phyloP scores from a whole-genome alignment of 1,140 invertebrate genomes.

The Notospermus geniculatus region DNA sequence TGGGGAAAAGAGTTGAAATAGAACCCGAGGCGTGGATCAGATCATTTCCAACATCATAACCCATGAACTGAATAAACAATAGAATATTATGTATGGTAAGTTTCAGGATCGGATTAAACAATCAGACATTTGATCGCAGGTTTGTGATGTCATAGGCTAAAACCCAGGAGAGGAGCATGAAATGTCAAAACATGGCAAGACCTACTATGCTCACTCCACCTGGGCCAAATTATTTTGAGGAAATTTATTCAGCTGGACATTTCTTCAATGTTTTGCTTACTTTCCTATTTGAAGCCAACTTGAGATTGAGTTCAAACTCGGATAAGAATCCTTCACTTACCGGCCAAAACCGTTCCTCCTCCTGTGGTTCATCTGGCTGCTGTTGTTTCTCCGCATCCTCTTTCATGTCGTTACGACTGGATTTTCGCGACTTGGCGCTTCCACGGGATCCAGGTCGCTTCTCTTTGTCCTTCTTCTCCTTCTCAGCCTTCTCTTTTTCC shows the following conservation, averaged over 20 bases:
- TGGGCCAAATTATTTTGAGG: too few relatives aligned
- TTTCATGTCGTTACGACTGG: conserved; percentile 23
- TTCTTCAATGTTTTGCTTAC: background rate
- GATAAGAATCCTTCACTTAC: conserved; percentile 15
- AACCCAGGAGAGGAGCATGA: too few relatives aligned
- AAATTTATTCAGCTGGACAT: background rate
- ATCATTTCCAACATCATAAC: conserved; percentile 53
- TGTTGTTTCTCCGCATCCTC: conserved; percentile 23
- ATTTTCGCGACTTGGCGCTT: conserved; percentile 39
- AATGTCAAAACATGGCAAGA: too few relatives aligned
- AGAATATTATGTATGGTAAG: too few relatives aligned
- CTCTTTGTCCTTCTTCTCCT: conserved; percentile 37
- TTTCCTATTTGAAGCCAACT: background rate
- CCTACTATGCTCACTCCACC: too few relatives aligned
- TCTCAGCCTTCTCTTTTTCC: conserved; percentile 31
- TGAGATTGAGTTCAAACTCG: background rate
- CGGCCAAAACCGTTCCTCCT: conserved; percentile 31
- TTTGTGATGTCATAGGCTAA: too few relatives aligned
- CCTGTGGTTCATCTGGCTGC: conserved; percentile 14
- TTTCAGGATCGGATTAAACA: too few relatives aligned
- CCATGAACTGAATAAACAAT: conserved; percentile 54
- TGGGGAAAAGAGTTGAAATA: conserved; percentile 49
- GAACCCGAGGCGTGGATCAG: conserved; percentile 49
- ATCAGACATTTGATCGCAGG: too few relatives aligned
- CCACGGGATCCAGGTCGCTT: conserved; percentile 37